phyloP scores from a whole-genome alignment of 2,888 invertebrate genomes.

The Pseudanteris insignis region DNA sequence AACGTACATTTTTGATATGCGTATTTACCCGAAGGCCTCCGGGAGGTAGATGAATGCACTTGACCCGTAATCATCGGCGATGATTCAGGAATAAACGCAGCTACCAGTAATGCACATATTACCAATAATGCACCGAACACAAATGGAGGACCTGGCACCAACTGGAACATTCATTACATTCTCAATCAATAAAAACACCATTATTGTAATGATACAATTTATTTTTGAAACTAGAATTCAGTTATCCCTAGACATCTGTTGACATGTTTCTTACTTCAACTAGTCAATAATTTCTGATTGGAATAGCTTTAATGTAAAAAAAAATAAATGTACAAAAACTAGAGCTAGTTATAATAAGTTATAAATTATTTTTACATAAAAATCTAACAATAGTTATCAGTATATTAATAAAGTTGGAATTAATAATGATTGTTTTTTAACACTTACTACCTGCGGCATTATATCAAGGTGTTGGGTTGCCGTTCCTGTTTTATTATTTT shows the following conservation, averaged over 20 bases:
- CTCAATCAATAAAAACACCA: too few species aligned
- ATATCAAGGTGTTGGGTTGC: slow-evolving; percentile 68
- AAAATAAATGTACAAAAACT: too few species aligned
- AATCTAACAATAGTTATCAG: too few species aligned
- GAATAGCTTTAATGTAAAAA: too few species aligned
- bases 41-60: slow-evolving; percentile 72
- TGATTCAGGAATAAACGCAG: slow-evolving; percentile 84
- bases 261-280: too few species aligned
- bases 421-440: slow-evolving; percentile 5
- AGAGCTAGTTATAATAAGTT: too few species aligned
- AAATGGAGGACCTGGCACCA: slow-evolving; percentile 98
- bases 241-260: too few species aligned
- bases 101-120: slow-evolving; percentile 92
- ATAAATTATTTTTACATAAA: too few species aligned
- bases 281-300: too few species aligned
- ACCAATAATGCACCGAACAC: slow-evolving; percentile 97
- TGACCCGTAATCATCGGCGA: slow-evolving; percentile 66
- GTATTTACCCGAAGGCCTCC: slow-evolving; percentile 69
- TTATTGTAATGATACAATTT: too few species aligned
- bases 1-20: slow-evolving; percentile 68
- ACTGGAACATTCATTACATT: too few species aligned
- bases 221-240: too few species aligned
- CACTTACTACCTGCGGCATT: slow-evolving; percentile 67
- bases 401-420: neutral
- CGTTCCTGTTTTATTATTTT: slow-evolving; percentile 64